These are phyloP conservation scores for Hippocampus barbouri DNA, from an alignment of 2,113 vertebrate species.

Conservation along the genomic window DNA sequence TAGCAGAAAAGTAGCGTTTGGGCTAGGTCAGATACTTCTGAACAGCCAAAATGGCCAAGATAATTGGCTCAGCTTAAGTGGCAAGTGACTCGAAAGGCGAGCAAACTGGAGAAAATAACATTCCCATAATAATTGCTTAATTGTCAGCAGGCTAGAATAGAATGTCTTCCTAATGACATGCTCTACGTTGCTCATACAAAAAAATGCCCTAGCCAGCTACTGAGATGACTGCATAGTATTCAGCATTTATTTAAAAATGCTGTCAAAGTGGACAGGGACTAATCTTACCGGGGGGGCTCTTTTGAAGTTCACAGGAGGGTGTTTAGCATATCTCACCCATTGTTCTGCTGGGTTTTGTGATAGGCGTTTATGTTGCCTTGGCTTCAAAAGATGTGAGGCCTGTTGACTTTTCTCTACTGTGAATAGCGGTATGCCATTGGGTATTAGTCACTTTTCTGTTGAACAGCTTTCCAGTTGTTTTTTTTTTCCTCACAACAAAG, in stretches of 20 bases:
- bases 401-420: slow-evolving; percentile 59
- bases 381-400: slow-evolving; percentile 43
- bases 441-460: slow-evolving; percentile 48
- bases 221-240: slow-evolving; percentile 15
- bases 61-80: slow-evolving; percentile 86
- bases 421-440: slow-evolving; percentile 36
- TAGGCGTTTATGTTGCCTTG: slow-evolving; percentile 51
- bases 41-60: slow-evolving; percentile 80
- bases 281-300: slow-evolving; percentile 45
- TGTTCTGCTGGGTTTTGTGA: slow-evolving; percentile 51
- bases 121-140: slow-evolving; percentile 55
- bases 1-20: slow-evolving; percentile 81
- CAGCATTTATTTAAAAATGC: slow-evolving; percentile 20
- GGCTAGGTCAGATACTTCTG: slow-evolving; percentile 85
- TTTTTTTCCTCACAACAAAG: slow-evolving; percentile 14
- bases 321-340: slow-evolving; percentile 59
- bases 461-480: slow-evolving; percentile 27
- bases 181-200: slow-evolving; percentile 29
- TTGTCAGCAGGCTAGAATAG: slow-evolving; percentile 48
- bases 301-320: slow-evolving; percentile 43
- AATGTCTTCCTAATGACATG: slow-evolving; percentile 17
- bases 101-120: slow-evolving; percentile 54
- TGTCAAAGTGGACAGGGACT: slow-evolving; percentile 40
- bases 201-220: slow-evolving; percentile 2
- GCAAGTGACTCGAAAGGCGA: slow-evolving; percentile 78